A percentile compares a stretch with the other conserved stretches of the same genome.
Conservation (phyloP, 2,113 vertebrate species). For the Passer montanus region DNA sequence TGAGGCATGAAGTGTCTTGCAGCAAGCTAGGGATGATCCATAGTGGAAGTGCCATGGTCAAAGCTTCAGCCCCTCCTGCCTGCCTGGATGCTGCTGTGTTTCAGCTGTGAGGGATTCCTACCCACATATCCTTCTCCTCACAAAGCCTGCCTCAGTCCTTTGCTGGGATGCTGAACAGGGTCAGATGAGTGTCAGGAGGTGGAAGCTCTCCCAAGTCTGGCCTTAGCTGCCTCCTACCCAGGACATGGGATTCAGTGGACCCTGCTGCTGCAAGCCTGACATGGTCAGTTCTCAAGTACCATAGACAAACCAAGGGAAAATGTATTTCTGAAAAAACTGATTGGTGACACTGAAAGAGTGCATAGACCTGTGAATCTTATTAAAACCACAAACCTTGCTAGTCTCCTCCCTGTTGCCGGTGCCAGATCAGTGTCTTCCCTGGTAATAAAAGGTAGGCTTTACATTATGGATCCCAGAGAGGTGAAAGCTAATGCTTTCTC, state of each 20-base stretch:
- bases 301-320: neutral
- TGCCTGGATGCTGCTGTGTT: neutral
- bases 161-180: neutral
- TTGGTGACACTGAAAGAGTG: neutral
- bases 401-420: neutral
- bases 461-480: neutral
- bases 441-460: neutral
- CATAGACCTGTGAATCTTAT: neutral
- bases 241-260: fast-evolving
- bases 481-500: neutral
- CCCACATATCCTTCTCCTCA: neutral
- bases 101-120: neutral
- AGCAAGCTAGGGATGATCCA: neutral
- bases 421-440: neutral
- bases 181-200: neutral
- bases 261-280: neutral
- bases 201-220: neutral
- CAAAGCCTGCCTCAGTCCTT: neutral
- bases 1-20: neutral
- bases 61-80: neutral
- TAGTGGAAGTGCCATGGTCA: neutral
- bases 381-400: neutral
- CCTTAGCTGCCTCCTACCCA: neutral
- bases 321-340: neutral
- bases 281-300: neutral